Conservation (phyloP, 2,113 vertebrate species). For the Phrynocephalus versicolor region DNA sequence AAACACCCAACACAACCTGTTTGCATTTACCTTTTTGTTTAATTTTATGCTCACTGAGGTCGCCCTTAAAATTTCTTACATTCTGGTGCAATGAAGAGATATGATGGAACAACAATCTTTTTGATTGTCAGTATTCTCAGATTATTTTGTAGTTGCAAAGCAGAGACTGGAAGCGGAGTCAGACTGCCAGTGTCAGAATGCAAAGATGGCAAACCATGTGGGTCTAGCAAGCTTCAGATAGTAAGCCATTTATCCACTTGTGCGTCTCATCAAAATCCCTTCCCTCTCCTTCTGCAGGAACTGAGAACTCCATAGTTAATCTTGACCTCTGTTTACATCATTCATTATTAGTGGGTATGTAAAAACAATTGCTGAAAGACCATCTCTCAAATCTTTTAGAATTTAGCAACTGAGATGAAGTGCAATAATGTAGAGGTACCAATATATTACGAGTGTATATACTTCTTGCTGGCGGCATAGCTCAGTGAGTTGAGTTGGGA, state of each 20-base stretch:
- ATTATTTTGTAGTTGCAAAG: slow-evolving; percentile 54
- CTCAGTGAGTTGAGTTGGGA: no score
- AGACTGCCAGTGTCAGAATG: slow-evolving; percentile 23
- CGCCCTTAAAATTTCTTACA: slow-evolving; percentile 58
- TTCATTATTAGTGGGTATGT: background rate
- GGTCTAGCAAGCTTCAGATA: slow-evolving; percentile 41
- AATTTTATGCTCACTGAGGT: slow-evolving; percentile 67
- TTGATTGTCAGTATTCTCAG: slow-evolving; percentile 63
- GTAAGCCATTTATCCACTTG: slow-evolving; percentile 29
- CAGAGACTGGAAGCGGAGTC: slow-evolving; percentile 37
- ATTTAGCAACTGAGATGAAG: no score
- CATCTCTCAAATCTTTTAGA: no score
- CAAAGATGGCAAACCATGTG: slow-evolving; percentile 30
- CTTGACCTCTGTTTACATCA: background rate
- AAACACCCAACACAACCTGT: slow-evolving; percentile 73
- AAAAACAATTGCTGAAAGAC: no score
- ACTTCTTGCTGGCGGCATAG: background rate
- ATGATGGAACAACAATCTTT: slow-evolving; percentile 62
- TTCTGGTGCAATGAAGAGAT: slow-evolving; percentile 63
- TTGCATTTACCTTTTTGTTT: slow-evolving; percentile 76
- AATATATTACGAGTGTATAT: no score
- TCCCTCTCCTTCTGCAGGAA: background rate
- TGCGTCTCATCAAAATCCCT: slow-evolving; percentile 27
- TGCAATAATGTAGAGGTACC: no score
- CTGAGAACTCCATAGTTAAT: background rate